Conservation (phyloP, 2,888 invertebrate species). For the Erpobdella octoculata region DNA sequence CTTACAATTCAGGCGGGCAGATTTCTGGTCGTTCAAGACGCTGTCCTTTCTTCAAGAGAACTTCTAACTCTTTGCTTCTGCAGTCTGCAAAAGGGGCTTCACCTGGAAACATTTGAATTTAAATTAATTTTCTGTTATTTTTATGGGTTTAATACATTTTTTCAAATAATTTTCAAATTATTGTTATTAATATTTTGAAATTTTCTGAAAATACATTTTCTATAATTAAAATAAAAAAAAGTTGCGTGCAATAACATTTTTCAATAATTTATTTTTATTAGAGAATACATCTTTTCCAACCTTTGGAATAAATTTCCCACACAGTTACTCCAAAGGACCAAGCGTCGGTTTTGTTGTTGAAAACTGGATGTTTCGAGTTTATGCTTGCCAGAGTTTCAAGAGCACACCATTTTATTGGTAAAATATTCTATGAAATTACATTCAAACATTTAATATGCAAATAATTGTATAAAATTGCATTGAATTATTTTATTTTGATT, state of each 20-base stretch:
- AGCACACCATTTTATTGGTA: constrained; percentile 19
- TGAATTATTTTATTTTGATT: too few relatives aligned
- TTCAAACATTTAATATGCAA: too few relatives aligned
- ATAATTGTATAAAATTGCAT: too few relatives aligned
- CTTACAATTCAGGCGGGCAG: constrained; percentile 14
- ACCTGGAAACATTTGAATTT: not conserved
- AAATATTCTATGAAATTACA: not conserved
- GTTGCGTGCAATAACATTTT: not conserved
- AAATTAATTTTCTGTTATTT: too few relatives aligned
- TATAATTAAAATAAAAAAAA: not conserved
- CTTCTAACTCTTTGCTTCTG: constrained; percentile 7
- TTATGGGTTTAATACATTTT: not conserved
- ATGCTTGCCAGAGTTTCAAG: constrained; percentile 21
- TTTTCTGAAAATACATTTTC: too few relatives aligned
- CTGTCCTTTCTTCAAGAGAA: constrained; percentile 5
- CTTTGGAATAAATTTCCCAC: constrained; percentile 28
- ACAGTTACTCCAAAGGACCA: constrained; percentile 27
- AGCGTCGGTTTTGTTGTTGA: constrained; percentile 18
- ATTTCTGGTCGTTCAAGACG: constrained; percentile 15
- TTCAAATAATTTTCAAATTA: not conserved
- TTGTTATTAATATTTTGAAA: not conserved
- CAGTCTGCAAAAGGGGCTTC: constrained; percentile 15
- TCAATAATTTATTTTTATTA: not conserved
- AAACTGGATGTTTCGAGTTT: not conserved
- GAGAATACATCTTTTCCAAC: not conserved